Percentiles rank a stretch among this genome's conserved stretches.
These are phyloP conservation scores for Lates japonicus DNA, from an alignment of 2,797 vertebrate species.

Conservation along the genomic window DNA sequence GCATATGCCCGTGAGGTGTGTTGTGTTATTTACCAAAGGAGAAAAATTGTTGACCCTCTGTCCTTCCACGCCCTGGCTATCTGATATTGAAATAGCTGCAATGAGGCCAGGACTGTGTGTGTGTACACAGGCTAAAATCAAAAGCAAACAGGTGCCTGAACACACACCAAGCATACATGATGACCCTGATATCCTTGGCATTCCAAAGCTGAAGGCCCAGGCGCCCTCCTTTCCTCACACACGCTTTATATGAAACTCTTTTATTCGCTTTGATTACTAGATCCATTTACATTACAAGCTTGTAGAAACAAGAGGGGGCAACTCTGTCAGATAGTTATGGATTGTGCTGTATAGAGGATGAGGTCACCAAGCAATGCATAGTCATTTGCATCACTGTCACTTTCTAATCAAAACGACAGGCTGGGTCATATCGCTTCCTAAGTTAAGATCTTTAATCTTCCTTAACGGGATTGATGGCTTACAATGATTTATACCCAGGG, in stretches of 20 bases:
- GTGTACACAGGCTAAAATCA: slow-evolving; percentile 56
- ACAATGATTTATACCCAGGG: slow-evolving; percentile 61
- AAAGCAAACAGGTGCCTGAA: slow-evolving; percentile 72
- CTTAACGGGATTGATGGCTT: slow-evolving; percentile 56
- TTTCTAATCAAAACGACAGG: slow-evolving; percentile 76
- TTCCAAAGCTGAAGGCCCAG: slow-evolving; percentile 64
- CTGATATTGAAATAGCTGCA: slow-evolving; percentile 70
- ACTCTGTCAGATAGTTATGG: slow-evolving; percentile 64
- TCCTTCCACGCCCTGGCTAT: slow-evolving; percentile 28
- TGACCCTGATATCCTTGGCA: slow-evolving; percentile 56
- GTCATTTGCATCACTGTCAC: slow-evolving; percentile 77
- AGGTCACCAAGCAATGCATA: slow-evolving; percentile 73
- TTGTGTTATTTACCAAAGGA: slow-evolving; percentile 29
- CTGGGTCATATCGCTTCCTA: slow-evolving; percentile 53
- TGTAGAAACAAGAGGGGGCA: slow-evolving; percentile 51
- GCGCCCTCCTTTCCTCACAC: slow-evolving; percentile 65
- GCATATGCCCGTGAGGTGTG: slow-evolving; percentile 11
- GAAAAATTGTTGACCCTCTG: slow-evolving; percentile 47
- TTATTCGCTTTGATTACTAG: slow-evolving; percentile 67
- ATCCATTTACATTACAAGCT: slow-evolving; percentile 57
- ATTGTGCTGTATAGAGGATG: slow-evolving; percentile 70
- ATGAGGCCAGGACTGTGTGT: slow-evolving; percentile 45
- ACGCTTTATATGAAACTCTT: slow-evolving; percentile 54
- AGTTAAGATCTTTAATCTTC: slow-evolving; percentile 78
- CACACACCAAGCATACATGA: slow-evolving; percentile 47